Base-by-base conservation (phyloP, 2,888 invertebrate species). In the Leptopilina myrica region DNA sequence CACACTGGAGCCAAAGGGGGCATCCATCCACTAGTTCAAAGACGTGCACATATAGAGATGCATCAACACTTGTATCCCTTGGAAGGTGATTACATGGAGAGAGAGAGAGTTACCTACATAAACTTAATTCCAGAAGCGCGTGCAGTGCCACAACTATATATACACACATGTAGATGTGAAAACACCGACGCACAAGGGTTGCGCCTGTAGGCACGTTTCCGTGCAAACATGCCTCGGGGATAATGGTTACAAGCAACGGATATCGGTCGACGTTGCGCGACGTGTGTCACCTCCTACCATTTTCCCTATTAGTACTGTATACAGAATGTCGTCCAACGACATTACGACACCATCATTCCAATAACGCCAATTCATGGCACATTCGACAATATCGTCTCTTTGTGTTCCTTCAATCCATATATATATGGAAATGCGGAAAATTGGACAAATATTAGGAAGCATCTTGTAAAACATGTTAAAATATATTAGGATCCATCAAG, bases 281-380 rank as follows among this genome's bases (percentile, higher is more conserved):
- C 79, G 43, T 81, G 79, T 81, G 78, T 79, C 77, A 49, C 40
- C 75, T 75, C 53, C 49, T 20, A 73, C 73, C 73, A 73, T 77
- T 43, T 77, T 33, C 64, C 66, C 76, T 79, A 78, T 80, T 79
- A 69, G 78, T 76, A 77, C 59, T 9, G 20, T 9, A 9, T 62
- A 59, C 49, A 49, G 49, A 49, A 49, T 49, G 49, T 49, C 49
- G 49, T 49, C 49, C 49, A 49, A 49, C 49, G 49, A 49, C 49
- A 49, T 49, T 49, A 49, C 49, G 49, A 49, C 49, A 49, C 49
- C 49, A 49, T 49, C 49, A 49, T 49, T 49, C 49, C 49, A 49
- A 49, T 49, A 49, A 49, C 12, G 49, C 11, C 43, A 33, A 33
- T 33, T 33, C 33, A 33, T 33, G 33, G 5, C 33, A 33, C 33